Evolutionary conservation across 2,797 vertebrate genomes (phyloP), one percentile per base, ranked within the genome.

Genomic region (Antennarius maculatus): DNA sequence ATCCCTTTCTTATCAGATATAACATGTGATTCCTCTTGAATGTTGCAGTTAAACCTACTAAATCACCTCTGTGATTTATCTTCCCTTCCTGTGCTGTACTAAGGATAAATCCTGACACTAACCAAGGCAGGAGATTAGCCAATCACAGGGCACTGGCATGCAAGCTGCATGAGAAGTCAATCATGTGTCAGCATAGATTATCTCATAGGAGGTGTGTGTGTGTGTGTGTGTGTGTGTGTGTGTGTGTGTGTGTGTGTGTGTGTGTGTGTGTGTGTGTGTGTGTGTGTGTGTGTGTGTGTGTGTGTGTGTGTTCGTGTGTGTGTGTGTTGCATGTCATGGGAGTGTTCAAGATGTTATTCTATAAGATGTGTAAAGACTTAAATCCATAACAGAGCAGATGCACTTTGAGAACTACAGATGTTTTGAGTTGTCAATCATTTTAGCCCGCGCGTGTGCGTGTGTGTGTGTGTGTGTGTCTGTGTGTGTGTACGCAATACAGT

Each of bases 341-440:
- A 23, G 27, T 59, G 55, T 69, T 46, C 37, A 15, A 31, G 5
- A 63, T 2, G 0, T 48, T 69, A 48, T 18, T n/a, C 56, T 12
- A 18, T 43, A 60, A 8, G 55, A 69, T 75, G 69, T 51, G 17
- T 9, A 37, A 23, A 23, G 76, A 66, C 46, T 53, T 64, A 55
- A 70, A 74, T 71, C 69, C 71, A 55, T 2, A 51, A 55, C 74
- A 16, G n/a, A 54, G 73, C 55, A 37, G 69, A 79, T 45, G 61
- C 41, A 67, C 54, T 51, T 54, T 66, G 71, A 77, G 54, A 75
- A 54, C 62, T 67, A 58, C 52, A 55, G 75, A 54, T 56, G 52
- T 43, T 79, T 42, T 4, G 71, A 66, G 57, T 4, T 74, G 85
- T 71, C 76, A 83, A 48, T 84, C 70, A 78, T 46, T 50, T 48